Conservation (phyloP, 2,888 invertebrate species). For the Tetragnatha montana region DNA sequence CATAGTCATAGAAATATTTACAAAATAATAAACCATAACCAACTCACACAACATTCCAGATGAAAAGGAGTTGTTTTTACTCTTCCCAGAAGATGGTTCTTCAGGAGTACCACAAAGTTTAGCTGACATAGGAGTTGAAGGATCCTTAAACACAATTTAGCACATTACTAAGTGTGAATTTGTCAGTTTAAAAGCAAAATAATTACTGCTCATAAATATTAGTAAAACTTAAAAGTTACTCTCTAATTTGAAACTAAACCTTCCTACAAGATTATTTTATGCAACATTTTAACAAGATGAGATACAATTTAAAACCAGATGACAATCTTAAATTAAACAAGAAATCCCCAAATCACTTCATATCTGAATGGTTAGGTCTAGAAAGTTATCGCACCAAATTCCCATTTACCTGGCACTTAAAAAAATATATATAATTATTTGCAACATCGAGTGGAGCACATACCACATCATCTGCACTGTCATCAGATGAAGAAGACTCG, state of each 20-base stretch:
- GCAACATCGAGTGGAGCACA: neutral
- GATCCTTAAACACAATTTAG: slow-evolving; percentile 80
- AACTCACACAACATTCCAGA: slow-evolving; percentile 69
- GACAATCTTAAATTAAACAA: too few species aligned
- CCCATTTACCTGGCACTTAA: too few species aligned
- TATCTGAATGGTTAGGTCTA: too few species aligned
- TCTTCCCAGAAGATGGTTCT: slow-evolving; percentile 73
- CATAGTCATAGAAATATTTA: too few species aligned
- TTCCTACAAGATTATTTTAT: neutral
- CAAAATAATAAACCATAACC: neutral
- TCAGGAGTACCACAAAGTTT: slow-evolving; percentile 80
- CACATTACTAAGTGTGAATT: too few species aligned
- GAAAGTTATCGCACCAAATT: too few species aligned
- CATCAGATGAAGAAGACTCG: slow-evolving; percentile 89
- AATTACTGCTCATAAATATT: neutral
- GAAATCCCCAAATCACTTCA: too few species aligned
- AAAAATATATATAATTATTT: too few species aligned
- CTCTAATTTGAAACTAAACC: neutral
- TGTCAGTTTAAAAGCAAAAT: neutral
- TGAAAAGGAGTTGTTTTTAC: slow-evolving; percentile 73
- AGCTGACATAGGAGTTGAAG: slow-evolving; percentile 93
- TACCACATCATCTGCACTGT: slow-evolving; percentile 91
- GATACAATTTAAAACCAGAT: neutral
- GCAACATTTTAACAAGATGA: neutral
- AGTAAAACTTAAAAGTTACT: neutral